phyloP scores from a whole-genome alignment of 2,888 invertebrate species.

The Colletes collaris region DNA sequence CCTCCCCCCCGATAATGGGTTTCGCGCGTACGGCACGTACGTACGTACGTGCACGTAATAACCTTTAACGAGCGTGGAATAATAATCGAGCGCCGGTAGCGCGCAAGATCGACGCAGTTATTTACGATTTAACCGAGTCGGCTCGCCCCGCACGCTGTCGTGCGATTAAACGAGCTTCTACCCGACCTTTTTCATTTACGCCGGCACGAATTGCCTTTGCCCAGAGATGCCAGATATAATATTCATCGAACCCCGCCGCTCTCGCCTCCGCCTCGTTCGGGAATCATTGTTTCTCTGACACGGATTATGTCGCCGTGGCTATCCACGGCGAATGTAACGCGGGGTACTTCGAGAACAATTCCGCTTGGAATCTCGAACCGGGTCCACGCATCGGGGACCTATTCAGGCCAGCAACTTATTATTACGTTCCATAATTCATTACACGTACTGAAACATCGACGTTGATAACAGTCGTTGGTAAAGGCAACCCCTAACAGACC shows the following conservation, averaged over 20 bases:
- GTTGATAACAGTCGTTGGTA: too few species aligned
- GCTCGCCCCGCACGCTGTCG: neutral
- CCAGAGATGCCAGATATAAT: conserved; percentile 32
- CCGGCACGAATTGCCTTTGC: conserved; percentile 8
- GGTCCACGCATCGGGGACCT: too few species aligned
- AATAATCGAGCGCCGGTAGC: conserved; percentile 59
- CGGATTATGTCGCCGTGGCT: neutral
- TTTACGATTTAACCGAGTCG: conserved; percentile 53
- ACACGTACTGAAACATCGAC: too few species aligned
- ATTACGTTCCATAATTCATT: too few species aligned
- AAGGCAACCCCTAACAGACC: too few species aligned
- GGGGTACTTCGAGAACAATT: too few species aligned
- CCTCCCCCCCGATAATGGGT: conserved; percentile 23
- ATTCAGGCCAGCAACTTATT: too few species aligned
- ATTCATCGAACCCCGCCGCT: conserved; percentile 7
- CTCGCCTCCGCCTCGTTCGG: neutral
- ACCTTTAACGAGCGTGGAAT: conserved; percentile 66
- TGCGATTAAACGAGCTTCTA: conserved; percentile 22
- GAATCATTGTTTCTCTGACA: conserved; percentile 32
- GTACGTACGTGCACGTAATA: conserved; percentile 50
- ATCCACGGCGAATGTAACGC: too few species aligned
- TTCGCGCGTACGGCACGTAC: conserved; percentile 22
- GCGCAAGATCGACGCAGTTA: conserved; percentile 57
- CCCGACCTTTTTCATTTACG: conserved; percentile 29
- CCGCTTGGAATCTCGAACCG: too few species aligned